Percentiles rank a stretch among this genome's conserved stretches.
Evolutionary conservation across 2,797 vertebrate species (phyloP).

Genomic region (Pipistrellus kuhlii): DNA sequence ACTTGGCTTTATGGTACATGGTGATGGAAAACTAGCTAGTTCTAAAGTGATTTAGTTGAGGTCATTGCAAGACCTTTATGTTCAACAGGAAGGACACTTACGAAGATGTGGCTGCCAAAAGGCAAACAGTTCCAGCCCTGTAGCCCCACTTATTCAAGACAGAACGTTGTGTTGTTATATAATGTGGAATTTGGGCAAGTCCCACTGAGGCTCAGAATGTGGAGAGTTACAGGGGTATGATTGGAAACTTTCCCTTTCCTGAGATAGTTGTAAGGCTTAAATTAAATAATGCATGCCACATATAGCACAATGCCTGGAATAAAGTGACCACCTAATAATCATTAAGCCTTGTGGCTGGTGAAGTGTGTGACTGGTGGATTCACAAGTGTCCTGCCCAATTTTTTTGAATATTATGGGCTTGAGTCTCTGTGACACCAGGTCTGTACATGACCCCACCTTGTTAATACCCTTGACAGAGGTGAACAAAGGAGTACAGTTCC

Average conservation of each 20-base stretch:
- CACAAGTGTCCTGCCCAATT: background rate
- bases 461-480: background rate
- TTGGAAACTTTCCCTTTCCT: background rate
- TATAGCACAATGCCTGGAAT: background rate
- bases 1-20: background rate
- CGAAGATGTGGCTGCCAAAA: background rate
- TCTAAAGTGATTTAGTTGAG: background rate
- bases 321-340: background rate
- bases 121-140: background rate
- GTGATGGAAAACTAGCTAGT: background rate
- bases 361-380: background rate
- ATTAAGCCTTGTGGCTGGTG: background rate
- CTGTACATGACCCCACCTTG: background rate
- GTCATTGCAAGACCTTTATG: background rate
- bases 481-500: background rate
- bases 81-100: background rate
- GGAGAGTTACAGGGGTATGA: background rate
- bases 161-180: background rate
- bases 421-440: background rate
- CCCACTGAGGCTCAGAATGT: background rate
- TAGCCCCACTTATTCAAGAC: background rate
- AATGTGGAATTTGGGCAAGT: background rate
- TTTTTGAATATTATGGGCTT: background rate
- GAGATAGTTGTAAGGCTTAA: background rate
- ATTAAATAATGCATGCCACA: background rate